These are phyloP conservation scores for Lasioglossum morio DNA, from an alignment of 2,888 invertebrate species.

Conservation along the genomic window DNA sequence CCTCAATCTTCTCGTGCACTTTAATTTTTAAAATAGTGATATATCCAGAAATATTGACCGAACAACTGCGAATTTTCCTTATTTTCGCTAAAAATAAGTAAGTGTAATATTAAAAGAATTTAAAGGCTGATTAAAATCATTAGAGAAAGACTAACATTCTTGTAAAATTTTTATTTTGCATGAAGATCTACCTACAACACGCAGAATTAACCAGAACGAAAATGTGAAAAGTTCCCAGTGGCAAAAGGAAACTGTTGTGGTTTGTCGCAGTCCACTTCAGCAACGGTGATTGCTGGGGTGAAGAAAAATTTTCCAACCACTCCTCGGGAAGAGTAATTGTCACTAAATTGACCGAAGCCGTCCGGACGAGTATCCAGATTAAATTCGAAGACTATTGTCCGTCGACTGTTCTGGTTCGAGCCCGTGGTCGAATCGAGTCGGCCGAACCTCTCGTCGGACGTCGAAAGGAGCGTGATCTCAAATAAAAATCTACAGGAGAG, in stretches of 20 bases:
- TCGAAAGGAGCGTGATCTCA: not conserved
- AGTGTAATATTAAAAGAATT: too few relatives aligned
- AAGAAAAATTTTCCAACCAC: not conserved
- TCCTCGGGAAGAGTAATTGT: not conserved
- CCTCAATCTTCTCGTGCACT: not conserved
- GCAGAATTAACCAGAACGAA: not conserved
- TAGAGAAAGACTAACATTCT: not conserved
- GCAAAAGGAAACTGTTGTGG: not conserved
- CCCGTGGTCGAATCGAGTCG: not conserved
- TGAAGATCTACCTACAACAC: not conserved
- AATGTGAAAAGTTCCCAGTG: not conserved
- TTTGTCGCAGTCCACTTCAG: not conserved
- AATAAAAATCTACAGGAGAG: constrained; percentile 28
- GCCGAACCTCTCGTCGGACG: not conserved
- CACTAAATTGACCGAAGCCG: not conserved
- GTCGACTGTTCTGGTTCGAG: not conserved
- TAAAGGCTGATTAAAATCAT: not conserved
- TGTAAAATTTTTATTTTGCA: not conserved
- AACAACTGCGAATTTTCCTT: not conserved
- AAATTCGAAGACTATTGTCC: constrained; percentile 7
- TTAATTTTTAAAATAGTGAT: not conserved
- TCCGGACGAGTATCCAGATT: not conserved
- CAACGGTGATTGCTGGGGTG: not conserved
- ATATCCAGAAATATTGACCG: not conserved
- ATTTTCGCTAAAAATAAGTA: too few relatives aligned